phyloP scores from a whole-genome alignment of 2,113 vertebrate species.

The Pseudonaja textilis region DNA sequence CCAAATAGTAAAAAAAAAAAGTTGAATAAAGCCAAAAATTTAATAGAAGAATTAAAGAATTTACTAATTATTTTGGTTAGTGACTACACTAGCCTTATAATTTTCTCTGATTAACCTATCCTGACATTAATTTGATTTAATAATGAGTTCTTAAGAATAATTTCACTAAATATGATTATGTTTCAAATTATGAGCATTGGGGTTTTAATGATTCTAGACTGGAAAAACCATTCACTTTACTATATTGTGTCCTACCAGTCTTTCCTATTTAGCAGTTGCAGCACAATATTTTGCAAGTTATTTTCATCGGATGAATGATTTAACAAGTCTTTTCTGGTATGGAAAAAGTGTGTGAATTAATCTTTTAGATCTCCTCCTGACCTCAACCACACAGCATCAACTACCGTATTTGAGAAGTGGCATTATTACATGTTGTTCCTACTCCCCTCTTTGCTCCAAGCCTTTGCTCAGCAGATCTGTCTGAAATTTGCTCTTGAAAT shows the following conservation, averaged over 20 bases:
- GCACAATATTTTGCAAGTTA: background rate
- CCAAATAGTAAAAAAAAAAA: background rate
- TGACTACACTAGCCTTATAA: no score
- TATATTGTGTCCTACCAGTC: background rate
- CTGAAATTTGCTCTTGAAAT: background rate
- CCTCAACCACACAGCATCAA: background rate
- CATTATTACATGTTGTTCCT: background rate
- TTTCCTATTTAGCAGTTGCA: background rate
- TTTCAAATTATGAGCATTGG: background rate
- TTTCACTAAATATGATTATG: background rate
- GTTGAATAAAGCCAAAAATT: background rate
- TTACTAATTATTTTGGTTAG: background rate
- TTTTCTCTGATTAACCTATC: background rate
- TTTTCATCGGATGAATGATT: background rate
- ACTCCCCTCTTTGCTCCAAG: background rate
- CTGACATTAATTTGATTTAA: background rate
- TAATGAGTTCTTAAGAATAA: background rate
- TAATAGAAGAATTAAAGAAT: background rate
- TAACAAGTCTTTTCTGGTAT: background rate
- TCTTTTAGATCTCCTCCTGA: background rate
- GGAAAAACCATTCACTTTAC: background rate
- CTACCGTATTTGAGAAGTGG: background rate
- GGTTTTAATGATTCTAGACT: background rate
- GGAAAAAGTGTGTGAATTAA: background rate
- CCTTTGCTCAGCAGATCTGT: background rate